Evolutionary conservation across 2,888 invertebrate genomes (phyloP).

Genomic region (Spodoptera exigua): DNA sequence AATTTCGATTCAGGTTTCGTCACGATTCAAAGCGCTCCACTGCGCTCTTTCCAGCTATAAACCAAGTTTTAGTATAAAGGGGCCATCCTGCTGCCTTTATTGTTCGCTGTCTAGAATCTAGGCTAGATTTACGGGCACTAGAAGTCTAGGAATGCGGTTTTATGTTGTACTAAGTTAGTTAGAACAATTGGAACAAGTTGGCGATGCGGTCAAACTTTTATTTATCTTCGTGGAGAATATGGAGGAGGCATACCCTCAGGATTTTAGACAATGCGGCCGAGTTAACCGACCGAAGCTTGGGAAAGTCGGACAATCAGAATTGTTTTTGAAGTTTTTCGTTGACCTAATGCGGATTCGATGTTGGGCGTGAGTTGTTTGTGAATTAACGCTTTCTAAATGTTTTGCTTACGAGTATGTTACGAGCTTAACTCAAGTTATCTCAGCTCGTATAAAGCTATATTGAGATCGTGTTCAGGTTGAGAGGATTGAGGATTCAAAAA

Average conservation of each 20-base stretch:
- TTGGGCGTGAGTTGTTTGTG: no score
- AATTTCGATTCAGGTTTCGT: conserved; percentile 15
- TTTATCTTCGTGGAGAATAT: conserved; percentile 4
- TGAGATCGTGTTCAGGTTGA: no score
- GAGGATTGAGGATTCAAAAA: no score
- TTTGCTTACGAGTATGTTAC: no score
- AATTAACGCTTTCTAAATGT: no score
- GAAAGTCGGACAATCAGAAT: conserved; percentile 10
- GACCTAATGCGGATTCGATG: no score
- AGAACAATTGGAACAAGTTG: conserved; percentile 39
- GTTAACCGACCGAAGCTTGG: conserved; percentile 4
- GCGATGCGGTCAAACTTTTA: conserved; percentile 25
- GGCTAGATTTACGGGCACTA: conserved; percentile 42
- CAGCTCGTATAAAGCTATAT: no score
- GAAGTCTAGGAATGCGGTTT: conserved; percentile 45
- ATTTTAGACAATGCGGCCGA: not conserved
- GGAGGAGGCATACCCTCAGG: conserved; percentile 8
- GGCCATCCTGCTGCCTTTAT: conserved; percentile 36
- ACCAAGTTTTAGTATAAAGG: conserved; percentile 39
- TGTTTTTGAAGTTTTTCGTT: conserved; percentile 6
- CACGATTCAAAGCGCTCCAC: conserved; percentile 11
- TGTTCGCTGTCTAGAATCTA: conserved; percentile 37
- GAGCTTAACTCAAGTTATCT: no score
- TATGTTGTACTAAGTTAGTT: conserved; percentile 45
- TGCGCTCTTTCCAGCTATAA: conserved; percentile 26